These are phyloP conservation scores for Podarcis siculus DNA, from an alignment of 2,797 vertebrate genomes.

Conservation along the genomic window DNA sequence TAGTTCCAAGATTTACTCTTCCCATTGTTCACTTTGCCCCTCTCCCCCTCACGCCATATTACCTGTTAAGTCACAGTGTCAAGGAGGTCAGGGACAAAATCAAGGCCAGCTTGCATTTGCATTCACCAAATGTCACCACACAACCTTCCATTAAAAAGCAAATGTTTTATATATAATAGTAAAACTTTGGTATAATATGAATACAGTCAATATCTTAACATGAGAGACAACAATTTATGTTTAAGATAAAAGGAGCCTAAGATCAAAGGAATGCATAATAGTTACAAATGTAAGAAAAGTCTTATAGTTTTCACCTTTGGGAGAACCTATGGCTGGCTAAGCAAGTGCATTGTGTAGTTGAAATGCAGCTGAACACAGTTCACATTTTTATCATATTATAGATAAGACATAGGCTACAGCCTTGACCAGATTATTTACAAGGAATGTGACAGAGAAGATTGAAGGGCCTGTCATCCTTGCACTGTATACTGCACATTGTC, in stretches of 20 bases:
- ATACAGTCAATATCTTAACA: background rate
- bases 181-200: background rate
- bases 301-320: constrained; percentile 45
- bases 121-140: background rate
- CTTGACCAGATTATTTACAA: constrained; percentile 78
- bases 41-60: background rate
- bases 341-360: constrained; percentile 34
- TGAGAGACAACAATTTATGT: background rate
- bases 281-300: constrained; percentile 25
- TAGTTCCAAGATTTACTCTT: background rate
- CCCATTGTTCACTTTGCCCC: background rate
- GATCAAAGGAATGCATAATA: constrained; percentile 7
- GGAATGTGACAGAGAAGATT: constrained; percentile 74
- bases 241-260: background rate
- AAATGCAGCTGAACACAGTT: constrained; percentile 47
- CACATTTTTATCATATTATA: constrained; percentile 68
- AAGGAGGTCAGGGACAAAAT: constrained; percentile 1
- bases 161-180: background rate
- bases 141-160: background rate
- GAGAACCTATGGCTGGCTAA: constrained; percentile 38
- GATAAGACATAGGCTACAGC: constrained; percentile 67
- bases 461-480: constrained; percentile 74
- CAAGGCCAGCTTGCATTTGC: background rate
- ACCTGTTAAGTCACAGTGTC: background rate
- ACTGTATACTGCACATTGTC: constrained; percentile 71